Percentiles rank a stretch among this genome's conserved stretches.
phyloP scores from a whole-genome alignment of 2,888 invertebrate species.

The Drosophila seclusa region DNA sequence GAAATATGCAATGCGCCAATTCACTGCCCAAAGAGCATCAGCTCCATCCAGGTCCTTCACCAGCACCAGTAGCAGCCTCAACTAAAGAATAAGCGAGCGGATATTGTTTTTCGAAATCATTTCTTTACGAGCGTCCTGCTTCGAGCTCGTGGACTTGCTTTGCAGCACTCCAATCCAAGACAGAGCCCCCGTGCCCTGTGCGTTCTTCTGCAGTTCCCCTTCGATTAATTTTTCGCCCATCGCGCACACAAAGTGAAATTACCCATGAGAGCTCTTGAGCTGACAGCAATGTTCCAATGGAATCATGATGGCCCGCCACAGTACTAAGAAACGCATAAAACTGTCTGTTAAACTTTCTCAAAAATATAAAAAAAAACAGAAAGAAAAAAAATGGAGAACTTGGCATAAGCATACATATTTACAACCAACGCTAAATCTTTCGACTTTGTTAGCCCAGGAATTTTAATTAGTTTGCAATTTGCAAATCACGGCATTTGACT shows the following conservation, averaged over 20 bases:
- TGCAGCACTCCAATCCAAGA: not conserved
- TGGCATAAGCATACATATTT: slow-evolving; percentile 7
- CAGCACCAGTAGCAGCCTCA: slow-evolving; percentile 17
- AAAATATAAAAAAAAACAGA: not conserved
- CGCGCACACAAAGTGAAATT: slow-evolving; percentile 75
- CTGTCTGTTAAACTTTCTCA: slow-evolving; percentile 44
- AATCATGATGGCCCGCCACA: slow-evolving; percentile 10
- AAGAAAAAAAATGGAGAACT: slow-evolving; percentile 7
- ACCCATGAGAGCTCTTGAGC: slow-evolving; percentile 63
- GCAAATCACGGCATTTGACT: slow-evolving; percentile 73
- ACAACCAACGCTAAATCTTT: not conserved
- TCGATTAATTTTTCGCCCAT: slow-evolving; percentile 71
- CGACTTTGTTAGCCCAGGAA: slow-evolving; percentile 34
- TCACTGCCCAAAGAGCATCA: slow-evolving; percentile 49
- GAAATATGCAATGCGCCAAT: slow-evolving; percentile 74
- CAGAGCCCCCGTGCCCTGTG: not conserved
- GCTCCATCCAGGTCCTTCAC: slow-evolving; percentile 19
- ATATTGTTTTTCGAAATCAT: slow-evolving; percentile 76
- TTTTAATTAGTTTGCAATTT: slow-evolving; percentile 71
- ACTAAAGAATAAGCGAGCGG: slow-evolving; percentile 61
- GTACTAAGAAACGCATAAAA: slow-evolving; percentile 57
- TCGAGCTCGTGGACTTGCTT: slow-evolving; percentile 31
- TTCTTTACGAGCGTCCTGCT: slow-evolving; percentile 50
- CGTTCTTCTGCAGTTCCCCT: slow-evolving; percentile 36
- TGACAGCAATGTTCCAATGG: slow-evolving; percentile 20